phyloP scores from a whole-genome alignment of 2,113 vertebrate species.

The Paramisgurnus dabryanus region DNA sequence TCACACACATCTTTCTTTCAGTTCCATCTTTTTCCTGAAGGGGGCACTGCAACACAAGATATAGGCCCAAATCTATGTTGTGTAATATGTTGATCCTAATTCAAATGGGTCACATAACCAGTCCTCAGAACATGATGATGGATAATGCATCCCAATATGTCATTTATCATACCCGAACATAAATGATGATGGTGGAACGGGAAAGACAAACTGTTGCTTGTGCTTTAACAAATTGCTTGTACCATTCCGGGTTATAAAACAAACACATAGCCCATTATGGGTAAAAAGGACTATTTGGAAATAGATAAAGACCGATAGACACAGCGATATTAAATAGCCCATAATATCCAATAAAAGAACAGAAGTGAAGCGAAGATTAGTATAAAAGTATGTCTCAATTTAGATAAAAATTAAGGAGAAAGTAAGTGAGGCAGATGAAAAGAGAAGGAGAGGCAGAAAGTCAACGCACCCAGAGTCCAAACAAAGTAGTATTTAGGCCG shows the following conservation, averaged over 20 bases:
- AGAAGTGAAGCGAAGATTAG: background rate
- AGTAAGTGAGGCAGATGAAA: background rate
- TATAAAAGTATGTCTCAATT: background rate
- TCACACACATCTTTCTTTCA: background rate
- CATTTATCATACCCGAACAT: slow-evolving; percentile 7
- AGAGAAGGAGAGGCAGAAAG: slow-evolving; percentile 19
- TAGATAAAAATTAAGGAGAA: background rate
- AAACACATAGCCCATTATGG: background rate
- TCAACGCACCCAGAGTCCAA: slow-evolving; percentile 88
- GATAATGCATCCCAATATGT: slow-evolving; percentile 13
- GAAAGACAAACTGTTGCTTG: background rate
- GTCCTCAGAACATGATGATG: slow-evolving; percentile 14
- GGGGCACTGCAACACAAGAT: slow-evolving; percentile 40
- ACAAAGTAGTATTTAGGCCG: slow-evolving; percentile 96
- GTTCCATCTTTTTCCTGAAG: slow-evolving; percentile 37
- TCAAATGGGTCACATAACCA: slow-evolving; percentile 25
- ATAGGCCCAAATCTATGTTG: slow-evolving; percentile 3
- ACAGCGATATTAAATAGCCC: background rate
- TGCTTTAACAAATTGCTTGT: background rate
- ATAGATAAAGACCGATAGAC: background rate
- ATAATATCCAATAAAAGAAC: background rate
- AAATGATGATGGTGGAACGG: slow-evolving; percentile 9
- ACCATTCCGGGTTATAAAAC: background rate
- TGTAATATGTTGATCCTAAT: slow-evolving; percentile 15
- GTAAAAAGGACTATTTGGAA: background rate